phyloP scores from a whole-genome alignment of 2,113 vertebrate species.

The Peromyscus maniculatus region DNA sequence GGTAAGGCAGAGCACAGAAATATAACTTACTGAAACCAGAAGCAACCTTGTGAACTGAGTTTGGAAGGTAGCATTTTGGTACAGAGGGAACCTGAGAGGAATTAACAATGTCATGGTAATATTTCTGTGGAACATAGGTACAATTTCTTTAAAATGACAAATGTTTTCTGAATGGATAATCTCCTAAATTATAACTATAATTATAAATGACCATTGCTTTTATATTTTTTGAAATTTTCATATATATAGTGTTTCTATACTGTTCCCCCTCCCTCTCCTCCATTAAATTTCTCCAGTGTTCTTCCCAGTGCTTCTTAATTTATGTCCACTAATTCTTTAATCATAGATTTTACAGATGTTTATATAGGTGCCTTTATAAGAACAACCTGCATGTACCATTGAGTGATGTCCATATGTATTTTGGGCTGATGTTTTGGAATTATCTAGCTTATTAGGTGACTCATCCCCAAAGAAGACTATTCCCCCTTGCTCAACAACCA shows the following conservation, averaged over 20 bases:
- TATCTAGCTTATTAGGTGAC: not conserved
- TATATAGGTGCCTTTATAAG: not conserved
- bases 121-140: not conserved
- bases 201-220: not conserved
- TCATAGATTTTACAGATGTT: not conserved
- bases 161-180: not conserved
- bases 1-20: not conserved
- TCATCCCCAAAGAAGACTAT: not conserved
- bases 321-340: not conserved
- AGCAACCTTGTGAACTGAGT: not conserved
- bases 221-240: not conserved
- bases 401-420: not conserved
- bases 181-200: not conserved
- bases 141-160: not conserved
- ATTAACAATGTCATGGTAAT: not conserved
- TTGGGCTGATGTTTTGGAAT: not conserved
- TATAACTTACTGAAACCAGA: conserved; percentile 17
- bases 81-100: not conserved
- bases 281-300: too few species aligned
- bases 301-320: not conserved
- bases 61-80: not conserved
- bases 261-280: not conserved
- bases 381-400: not conserved
- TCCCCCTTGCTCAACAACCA: not conserved
- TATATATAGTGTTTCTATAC: not conserved